phyloP scores from a whole-genome alignment of 2,888 invertebrate genomes.

The Netelia inedita region DNA sequence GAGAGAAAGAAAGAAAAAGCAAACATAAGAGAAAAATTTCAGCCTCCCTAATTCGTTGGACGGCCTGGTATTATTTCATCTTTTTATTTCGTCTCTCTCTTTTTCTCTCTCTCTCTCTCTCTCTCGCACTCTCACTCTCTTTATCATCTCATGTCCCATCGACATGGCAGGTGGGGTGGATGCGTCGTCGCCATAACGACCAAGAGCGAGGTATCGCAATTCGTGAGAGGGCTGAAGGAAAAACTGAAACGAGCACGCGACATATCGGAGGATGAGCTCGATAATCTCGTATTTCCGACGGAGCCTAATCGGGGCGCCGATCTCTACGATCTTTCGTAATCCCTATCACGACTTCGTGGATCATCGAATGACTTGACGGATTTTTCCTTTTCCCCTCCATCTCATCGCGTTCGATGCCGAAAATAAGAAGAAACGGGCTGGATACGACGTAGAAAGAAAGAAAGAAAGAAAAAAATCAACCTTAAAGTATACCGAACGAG shows the following conservation, averaged over 20 bases:
- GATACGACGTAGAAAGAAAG: not conserved
- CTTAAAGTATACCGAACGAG: not conserved
- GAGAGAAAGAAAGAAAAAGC: not conserved
- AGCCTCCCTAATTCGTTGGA: not conserved
- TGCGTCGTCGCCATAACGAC: constrained; percentile 95
- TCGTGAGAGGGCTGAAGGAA: constrained; percentile 89
- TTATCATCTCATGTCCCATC: constrained; percentile 36
- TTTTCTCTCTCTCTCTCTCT: not conserved
- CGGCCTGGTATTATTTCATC: constrained; percentile 3
- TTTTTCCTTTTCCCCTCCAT: not conserved
- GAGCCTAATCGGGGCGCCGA: constrained; percentile 89
- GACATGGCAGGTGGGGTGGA: constrained; percentile 95
- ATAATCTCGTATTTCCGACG: constrained; percentile 91
- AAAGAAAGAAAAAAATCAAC: not conserved
- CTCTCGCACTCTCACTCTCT: not conserved
- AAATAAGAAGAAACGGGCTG: not conserved
- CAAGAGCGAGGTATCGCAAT: constrained; percentile 88
- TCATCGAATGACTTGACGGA: not conserved
- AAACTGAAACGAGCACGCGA: constrained; percentile 87
- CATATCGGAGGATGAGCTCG: constrained; percentile 83
- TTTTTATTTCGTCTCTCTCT: not conserved
- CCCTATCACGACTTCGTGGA: constrained; percentile 20
- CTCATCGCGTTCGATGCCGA: not conserved
- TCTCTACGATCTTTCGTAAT: constrained; percentile 61
- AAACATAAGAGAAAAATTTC: not conserved